Conservation (phyloP, 35 echinoderm and acorn worm genomes). For the Lytechinus variegatus region DNA sequence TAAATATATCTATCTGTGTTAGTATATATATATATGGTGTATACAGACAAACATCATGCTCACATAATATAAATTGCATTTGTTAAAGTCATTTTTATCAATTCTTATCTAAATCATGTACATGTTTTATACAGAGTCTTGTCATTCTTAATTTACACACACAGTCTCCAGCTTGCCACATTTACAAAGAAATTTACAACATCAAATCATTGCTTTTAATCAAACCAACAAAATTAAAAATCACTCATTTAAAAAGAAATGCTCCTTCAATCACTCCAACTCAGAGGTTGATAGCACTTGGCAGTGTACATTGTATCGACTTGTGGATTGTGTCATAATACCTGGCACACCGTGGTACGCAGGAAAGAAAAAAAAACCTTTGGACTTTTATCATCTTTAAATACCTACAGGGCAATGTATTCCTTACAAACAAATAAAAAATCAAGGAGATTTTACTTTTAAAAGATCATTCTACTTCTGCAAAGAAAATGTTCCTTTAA, state of each 20-base stretch:
- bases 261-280: not conserved
- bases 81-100: not conserved
- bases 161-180: not conserved
- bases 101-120: slow-evolving; percentile 36
- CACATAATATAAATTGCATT: slow-evolving; percentile 48
- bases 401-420: not conserved
- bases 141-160: slow-evolving; percentile 28
- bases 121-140: slow-evolving; percentile 30
- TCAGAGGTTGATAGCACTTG: not conserved
- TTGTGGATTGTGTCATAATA: not conserved
- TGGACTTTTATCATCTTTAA: not conserved
- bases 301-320: not conserved
- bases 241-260: not conserved
- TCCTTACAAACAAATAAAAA: not conserved
- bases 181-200: not conserved
- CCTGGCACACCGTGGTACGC: not conserved
- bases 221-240: not conserved
- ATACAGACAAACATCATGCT: slow-evolving; percentile 30
- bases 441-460: too few relatives aligned
- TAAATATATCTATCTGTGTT: slow-evolving; percentile 50
- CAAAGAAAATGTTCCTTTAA: too few relatives aligned
- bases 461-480: too few relatives aligned
- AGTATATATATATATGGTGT: slow-evolving; percentile 14
- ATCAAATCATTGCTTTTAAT: not conserved
- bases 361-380: not conserved